A percentile compares a stretch with the other conserved stretches of the same genome.
Evolutionary conservation across 64 coral and sea anemone genomes (phyloP).

Genomic region (Stichodactyla helianthus): DNA sequence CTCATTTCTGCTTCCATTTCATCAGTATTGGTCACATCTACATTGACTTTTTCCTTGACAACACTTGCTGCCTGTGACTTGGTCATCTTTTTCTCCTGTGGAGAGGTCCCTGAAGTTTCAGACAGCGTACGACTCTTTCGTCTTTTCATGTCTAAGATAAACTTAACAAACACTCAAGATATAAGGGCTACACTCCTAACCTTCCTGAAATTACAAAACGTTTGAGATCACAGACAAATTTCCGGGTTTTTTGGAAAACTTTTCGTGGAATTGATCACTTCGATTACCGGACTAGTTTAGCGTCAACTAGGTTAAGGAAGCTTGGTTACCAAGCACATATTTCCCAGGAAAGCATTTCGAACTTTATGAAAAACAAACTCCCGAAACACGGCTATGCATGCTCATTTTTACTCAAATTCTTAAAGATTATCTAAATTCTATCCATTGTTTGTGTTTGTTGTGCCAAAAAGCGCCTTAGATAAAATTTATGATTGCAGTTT

Average conservation of each 20-base stretch:
- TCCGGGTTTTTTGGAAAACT: not conserved
- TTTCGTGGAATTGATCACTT: not conserved
- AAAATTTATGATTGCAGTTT: too few species aligned
- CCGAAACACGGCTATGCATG: not conserved
- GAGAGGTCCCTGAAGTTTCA: constrained; percentile 53
- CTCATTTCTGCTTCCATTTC: constrained; percentile 75
- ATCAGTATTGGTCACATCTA: constrained; percentile 39
- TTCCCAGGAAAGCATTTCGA: constrained; percentile 10
- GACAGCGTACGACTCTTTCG: constrained; percentile 76
- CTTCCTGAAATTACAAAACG: not conserved
- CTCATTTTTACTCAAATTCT: not conserved
- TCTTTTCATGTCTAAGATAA: constrained; percentile 63
- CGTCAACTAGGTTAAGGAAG: not conserved
- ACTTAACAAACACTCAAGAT: constrained; percentile 3
- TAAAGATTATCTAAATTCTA: not conserved
- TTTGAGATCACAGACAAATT: not conserved
- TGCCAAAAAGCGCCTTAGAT: too few species aligned
- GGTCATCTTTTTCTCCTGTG: constrained; percentile 59
- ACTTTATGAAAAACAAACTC: not conserved
- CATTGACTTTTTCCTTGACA: not conserved
- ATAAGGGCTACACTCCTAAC: not conserved
- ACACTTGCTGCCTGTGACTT: not conserved
- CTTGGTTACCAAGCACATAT: not conserved
- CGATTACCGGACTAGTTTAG: not conserved
- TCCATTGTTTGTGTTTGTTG: not conserved